These are phyloP conservation scores for Mastigias papua DNA, from an alignment of 30 jellyfish, hydroid and myxozoan genomes.

Conservation along the genomic window DNA sequence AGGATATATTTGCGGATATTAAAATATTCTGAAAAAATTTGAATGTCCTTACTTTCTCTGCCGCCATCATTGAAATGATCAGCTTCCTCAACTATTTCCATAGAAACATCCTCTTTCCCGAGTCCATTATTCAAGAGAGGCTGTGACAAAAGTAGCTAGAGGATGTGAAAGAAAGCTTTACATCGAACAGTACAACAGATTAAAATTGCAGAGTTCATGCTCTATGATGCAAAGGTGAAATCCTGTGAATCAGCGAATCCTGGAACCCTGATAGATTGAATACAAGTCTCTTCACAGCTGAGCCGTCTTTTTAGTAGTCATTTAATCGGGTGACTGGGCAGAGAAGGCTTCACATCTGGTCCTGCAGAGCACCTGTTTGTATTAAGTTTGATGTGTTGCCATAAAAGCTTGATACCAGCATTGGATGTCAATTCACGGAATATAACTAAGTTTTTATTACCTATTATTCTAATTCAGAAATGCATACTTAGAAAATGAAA, in stretches of 20 bases:
- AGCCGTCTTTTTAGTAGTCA: too few relatives aligned
- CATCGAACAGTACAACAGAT: neutral
- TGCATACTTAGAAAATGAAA: slow-evolving; percentile 81
- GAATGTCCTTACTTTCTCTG: slow-evolving; percentile 29
- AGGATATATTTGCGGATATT: neutral
- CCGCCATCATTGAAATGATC: slow-evolving; percentile 39
- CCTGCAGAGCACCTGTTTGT: neutral
- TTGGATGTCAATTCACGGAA: neutral
- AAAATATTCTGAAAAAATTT: neutral
- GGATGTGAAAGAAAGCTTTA: neutral
- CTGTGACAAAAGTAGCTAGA: neutral
- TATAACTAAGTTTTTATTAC: neutral
- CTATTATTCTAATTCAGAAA: slow-evolving; percentile 7
- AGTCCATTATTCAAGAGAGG: slow-evolving; percentile 17
- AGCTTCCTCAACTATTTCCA: slow-evolving; percentile 19
- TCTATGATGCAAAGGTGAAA: too few relatives aligned
- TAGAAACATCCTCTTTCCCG: slow-evolving; percentile 42
- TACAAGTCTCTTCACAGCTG: too few relatives aligned
- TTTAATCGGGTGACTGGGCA: neutral
- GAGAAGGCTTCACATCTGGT: neutral
- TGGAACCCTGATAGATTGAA: too few relatives aligned
- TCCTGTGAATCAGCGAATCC: too few relatives aligned
- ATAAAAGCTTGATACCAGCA: neutral
- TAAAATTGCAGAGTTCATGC: neutral
- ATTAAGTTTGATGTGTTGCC: neutral